A percentile compares a stretch with the other conserved stretches of the same genome.
Evolutionary conservation across 2,113 vertebrate species (phyloP).

Genomic region (Heptranchias perlo): DNA sequence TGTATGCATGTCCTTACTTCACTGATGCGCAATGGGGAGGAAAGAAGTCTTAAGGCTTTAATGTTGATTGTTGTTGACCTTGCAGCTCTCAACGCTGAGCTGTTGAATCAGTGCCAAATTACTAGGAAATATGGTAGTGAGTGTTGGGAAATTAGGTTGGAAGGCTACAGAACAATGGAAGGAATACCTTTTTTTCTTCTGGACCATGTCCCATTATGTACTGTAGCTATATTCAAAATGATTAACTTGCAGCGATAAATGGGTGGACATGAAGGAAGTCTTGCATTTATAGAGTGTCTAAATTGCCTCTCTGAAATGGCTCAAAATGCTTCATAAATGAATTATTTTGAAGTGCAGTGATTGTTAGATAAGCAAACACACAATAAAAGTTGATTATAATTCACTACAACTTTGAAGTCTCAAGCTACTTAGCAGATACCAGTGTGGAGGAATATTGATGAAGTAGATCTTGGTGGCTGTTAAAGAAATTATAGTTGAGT

Average conservation of each 20-base stretch:
- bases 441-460: background rate
- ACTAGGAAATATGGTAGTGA: background rate
- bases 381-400: background rate
- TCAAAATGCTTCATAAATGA: background rate
- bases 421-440: too few relatives aligned
- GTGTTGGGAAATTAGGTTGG: background rate
- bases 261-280: background rate
- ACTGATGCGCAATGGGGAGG: background rate
- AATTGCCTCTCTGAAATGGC: background rate
- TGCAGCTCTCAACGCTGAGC: background rate
- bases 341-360: background rate
- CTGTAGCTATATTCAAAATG: too few relatives aligned
- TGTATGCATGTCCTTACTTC: background rate
- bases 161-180: background rate
- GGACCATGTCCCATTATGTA: background rate
- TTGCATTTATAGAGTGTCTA: background rate
- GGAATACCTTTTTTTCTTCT: background rate
- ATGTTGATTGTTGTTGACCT: background rate
- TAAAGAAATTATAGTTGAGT: background rate
- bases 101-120: background rate
- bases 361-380: background rate
- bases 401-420: background rate
- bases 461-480: background rate
- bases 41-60: background rate
- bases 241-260: background rate